phyloP scores from a whole-genome alignment of 2,888 invertebrate species.

The Metalampra italica region DNA sequence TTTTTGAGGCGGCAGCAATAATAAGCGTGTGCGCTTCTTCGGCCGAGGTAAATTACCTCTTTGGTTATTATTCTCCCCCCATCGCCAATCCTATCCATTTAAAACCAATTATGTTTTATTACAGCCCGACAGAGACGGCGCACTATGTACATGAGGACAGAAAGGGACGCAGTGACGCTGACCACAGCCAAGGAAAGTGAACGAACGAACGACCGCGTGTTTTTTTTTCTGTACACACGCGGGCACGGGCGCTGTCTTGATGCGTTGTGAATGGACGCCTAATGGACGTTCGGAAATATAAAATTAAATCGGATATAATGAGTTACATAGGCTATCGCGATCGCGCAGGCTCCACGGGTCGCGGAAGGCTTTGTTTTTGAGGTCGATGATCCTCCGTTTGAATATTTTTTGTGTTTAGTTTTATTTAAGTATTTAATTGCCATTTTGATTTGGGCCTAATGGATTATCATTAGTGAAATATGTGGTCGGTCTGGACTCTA shows the following conservation, averaged over 20 bases:
- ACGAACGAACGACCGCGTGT: constrained; percentile 24
- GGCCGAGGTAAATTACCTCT: constrained; percentile 56
- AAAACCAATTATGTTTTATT: constrained; percentile 77
- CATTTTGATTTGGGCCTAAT: background rate
- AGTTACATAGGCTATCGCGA: constrained; percentile 60
- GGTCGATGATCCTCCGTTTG: constrained; percentile 41
- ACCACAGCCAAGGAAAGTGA: constrained; percentile 41
- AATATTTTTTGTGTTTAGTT: constrained; percentile 11
- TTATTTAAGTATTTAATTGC: too few relatives aligned
- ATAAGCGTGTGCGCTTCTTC: constrained; percentile 47
- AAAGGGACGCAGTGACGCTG: constrained; percentile 35
- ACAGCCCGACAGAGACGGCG: constrained; percentile 47
- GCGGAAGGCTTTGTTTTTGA: constrained; percentile 51
- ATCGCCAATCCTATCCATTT: constrained; percentile 75
- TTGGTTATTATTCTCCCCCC: constrained; percentile 47
- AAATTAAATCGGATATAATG: constrained; percentile 68
- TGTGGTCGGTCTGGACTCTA: background rate
- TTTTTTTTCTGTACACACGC: constrained; percentile 25
- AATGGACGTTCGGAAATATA: constrained; percentile 65
- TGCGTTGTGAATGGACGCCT: constrained; percentile 54
- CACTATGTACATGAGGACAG: constrained; percentile 25
- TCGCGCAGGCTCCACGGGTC: constrained; percentile 43
- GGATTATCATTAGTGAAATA: constrained; percentile 2
- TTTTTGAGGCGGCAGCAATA: constrained; percentile 49
- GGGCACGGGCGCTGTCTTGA: constrained; percentile 46